Base-by-base conservation (phyloP, 2,888 invertebrate genomes). In the Auanema freiburgensis region DNA sequence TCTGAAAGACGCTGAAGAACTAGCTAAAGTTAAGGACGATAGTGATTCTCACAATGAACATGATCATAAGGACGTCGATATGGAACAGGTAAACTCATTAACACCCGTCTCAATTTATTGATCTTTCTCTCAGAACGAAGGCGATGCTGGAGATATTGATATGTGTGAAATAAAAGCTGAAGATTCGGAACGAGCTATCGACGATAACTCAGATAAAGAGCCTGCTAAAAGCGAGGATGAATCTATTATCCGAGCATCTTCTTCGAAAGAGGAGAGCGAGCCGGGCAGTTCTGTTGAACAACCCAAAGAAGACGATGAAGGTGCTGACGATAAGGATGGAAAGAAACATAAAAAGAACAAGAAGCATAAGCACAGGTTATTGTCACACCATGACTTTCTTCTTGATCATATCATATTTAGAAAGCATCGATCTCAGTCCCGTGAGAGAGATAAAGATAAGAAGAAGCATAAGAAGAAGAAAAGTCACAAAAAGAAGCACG, bases 271-370 rank as follows among this genome's bases (percentile, higher is more conserved):
- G 53, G 63, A 1, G 64, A 62, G 23, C 58, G 33, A 33, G 33
- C 33, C 33, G 8, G 33, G 33, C 8, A 33, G 33, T 33, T 33
- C 33, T 3, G 33, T 33, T 33, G 33, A 33, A 33, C 33, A 33
- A 5, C 33, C 33, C 8, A 33, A 33, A 23, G 60, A 57, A 12
- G 60, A 63, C 16, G 66, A 54, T 25, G 57, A 25, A 0, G 46
- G 54, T 46, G 57, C 42, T 41, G 66, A 66, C 44, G 61, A 71
- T 21, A 69, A 71, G 65, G 69, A 75, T 24, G 57, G 59, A 25
- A 66, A 70, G 46, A 69, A 71, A 24, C 63, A 71, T 11, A 73
- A 73, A 55, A 76, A 76, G 57, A 66, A 69, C n/a, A 76, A 76
- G 33, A 76, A 73, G 59, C 56, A 59, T 51, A 72, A 67, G 56